phyloP scores from a whole-genome alignment of 2,888 invertebrate genomes.

The Trichogramma dendrolimi region DNA sequence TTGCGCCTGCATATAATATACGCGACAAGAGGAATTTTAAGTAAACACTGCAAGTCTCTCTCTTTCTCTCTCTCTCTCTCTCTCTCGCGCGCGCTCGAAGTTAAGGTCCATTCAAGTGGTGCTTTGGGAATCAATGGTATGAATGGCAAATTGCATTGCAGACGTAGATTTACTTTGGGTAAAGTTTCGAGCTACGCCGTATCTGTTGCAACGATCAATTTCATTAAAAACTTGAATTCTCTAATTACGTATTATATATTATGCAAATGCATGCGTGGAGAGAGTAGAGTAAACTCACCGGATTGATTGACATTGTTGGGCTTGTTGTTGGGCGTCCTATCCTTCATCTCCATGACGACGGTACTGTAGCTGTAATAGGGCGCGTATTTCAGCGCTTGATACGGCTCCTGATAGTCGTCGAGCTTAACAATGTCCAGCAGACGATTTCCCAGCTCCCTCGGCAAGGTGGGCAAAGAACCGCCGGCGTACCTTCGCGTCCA shows the following conservation, averaged over 20 bases:
- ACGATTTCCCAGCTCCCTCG: constrained; percentile 56
- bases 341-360: constrained; percentile 72
- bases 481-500: constrained; percentile 45
- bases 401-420: constrained; percentile 76
- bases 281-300: constrained; percentile 35
- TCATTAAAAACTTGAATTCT: neutral
- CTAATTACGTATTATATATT: neutral
- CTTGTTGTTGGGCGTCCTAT: constrained; percentile 59
- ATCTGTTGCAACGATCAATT: neutral
- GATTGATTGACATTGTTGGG: constrained; percentile 46
- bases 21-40: too few relatives aligned
- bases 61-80: too few relatives aligned
- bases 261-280: neutral
- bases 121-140: too few relatives aligned
- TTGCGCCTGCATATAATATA: too few relatives aligned
- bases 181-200: too few relatives aligned
- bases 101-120: too few relatives aligned
- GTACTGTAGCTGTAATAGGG: constrained; percentile 75
- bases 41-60: too few relatives aligned
- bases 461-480: constrained; percentile 46
- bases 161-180: too few relatives aligned
- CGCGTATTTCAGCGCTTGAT: constrained; percentile 70
- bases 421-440: constrained; percentile 62
- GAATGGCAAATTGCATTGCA: too few relatives aligned
- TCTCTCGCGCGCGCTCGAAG: too few relatives aligned